Conservation (phyloP, 2,113 vertebrate genomes). For the Centropristis striata region DNA sequence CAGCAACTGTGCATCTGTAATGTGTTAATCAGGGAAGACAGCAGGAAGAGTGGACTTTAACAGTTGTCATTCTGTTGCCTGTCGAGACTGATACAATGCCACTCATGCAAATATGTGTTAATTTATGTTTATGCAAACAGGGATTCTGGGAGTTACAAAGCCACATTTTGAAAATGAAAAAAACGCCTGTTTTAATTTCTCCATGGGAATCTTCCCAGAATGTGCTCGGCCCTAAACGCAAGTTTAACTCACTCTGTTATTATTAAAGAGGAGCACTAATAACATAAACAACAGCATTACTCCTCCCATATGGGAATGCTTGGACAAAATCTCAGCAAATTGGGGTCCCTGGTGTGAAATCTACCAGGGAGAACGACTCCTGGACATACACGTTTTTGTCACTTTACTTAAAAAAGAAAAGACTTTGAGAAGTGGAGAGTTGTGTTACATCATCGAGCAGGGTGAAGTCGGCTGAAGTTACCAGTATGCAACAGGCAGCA, state of each 20-base stretch:
- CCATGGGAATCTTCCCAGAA: background rate
- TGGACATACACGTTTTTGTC: background rate
- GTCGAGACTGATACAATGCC: background rate
- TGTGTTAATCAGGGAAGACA: background rate
- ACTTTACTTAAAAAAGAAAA: background rate
- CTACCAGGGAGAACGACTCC: background rate
- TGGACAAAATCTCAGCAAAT: background rate
- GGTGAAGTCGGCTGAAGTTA: constrained; percentile 41
- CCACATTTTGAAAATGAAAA: background rate
- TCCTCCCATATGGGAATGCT: constrained; percentile 49
- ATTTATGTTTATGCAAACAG: background rate
- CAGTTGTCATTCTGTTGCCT: background rate
- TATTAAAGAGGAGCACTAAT: background rate
- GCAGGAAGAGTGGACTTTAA: background rate
- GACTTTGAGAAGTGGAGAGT: constrained; percentile 16
- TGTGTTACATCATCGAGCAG: constrained; percentile 55
- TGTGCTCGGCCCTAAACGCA: background rate
- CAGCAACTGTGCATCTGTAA: background rate
- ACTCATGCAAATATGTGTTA: background rate
- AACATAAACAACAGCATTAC: constrained; percentile 32
- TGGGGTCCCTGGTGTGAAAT: background rate
- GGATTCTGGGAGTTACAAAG: background rate
- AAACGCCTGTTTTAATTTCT: constrained; percentile 2
- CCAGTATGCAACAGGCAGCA: constrained; percentile 75
- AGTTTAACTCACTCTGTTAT: background rate